Base-by-base conservation (phyloP, 1,140 invertebrate species). In the Zaprionus taronus region DNA sequence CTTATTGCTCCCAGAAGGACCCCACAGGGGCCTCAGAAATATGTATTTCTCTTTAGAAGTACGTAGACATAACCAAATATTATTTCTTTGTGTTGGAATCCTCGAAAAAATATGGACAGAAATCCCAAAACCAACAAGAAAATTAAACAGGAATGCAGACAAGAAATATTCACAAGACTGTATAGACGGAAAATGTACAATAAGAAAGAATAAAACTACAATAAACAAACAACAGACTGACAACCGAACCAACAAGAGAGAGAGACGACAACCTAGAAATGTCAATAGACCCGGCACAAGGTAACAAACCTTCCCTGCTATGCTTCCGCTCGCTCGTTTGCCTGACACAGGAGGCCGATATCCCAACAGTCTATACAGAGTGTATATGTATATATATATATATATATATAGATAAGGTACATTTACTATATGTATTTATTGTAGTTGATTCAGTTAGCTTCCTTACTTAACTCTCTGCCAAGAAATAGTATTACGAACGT, bases 261-360 rank as follows among this genome's bases (percentile, higher is more conserved):
- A 22, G 63, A 55, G 63, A 22, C 41, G 63, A 22, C 41, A 76
- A 64, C 73, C 68, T 72, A 76, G 73, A 76, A 71, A 65, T 76
- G 73, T 51, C 73, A 72, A 76, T 76, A 76, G 68, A 64, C 41
- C 41, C 67, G 28, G 11, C 34, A 62, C 44, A 72, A 76, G 68
- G 68, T 76, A 72, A 72, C 14, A 22, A n/a, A 73, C 67, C 24
- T 34, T 17, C 28, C 51, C 31, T 31, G 28, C 28, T 47, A 31
- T 5, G 22, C 24, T 31, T 38, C 11, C 28, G 34, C 53, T 44
- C 51, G 62, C 34, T 17, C 1, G 62, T 22, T 17, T 1, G 15
- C 7, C 15, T 65, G 64, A 41, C 55, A 61, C 34, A 68, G 57
- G 55, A 60, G 63, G 63, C 31, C 34, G 11, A 38, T 64, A 72